Conservation (phyloP, 30 jellyfish, hydroid and myxozoan genomes). For the Clytia hemisphaerica region DNA sequence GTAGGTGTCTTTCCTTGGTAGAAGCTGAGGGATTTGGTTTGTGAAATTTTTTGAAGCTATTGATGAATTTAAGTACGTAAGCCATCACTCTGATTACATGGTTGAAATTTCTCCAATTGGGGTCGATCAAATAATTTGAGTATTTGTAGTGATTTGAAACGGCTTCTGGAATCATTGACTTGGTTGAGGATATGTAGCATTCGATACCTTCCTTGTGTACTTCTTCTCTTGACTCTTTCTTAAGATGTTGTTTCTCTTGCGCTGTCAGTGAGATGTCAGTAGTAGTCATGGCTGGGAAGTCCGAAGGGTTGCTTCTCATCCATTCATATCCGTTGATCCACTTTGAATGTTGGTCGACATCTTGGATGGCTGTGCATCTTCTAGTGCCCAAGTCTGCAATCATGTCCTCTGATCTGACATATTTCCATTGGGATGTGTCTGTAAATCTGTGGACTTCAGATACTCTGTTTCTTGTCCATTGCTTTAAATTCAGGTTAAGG, state of each 20-base stretch:
- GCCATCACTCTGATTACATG: not conserved
- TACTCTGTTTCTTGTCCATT: constrained; percentile 10
- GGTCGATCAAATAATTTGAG: constrained; percentile 6
- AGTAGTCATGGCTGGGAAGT: no score
- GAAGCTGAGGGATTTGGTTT: no score
- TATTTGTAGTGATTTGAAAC: not conserved
- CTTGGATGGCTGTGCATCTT: constrained; percentile 3
- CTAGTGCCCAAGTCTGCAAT: constrained; percentile 12
- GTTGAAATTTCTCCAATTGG: not conserved
- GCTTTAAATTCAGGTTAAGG: not conserved
- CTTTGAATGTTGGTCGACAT: not conserved
- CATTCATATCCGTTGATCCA: constrained; percentile 10
- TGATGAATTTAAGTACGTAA: constrained; percentile 6
- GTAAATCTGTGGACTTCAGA: not conserved
- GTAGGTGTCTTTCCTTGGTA: not conserved
- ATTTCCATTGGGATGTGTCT: not conserved
- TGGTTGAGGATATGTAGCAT: not conserved
- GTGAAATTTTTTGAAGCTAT: not conserved
- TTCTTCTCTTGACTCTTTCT: not conserved
- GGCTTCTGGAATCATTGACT: not conserved
- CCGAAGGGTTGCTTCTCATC: no score
- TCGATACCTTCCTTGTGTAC: not conserved
- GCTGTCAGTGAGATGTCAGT: not conserved
- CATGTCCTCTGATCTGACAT: constrained; percentile 1
- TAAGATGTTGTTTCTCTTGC: not conserved